Evolutionary conservation across 2,113 vertebrate species (phyloP).

Genomic region (Callocephalon fimbriatum): DNA sequence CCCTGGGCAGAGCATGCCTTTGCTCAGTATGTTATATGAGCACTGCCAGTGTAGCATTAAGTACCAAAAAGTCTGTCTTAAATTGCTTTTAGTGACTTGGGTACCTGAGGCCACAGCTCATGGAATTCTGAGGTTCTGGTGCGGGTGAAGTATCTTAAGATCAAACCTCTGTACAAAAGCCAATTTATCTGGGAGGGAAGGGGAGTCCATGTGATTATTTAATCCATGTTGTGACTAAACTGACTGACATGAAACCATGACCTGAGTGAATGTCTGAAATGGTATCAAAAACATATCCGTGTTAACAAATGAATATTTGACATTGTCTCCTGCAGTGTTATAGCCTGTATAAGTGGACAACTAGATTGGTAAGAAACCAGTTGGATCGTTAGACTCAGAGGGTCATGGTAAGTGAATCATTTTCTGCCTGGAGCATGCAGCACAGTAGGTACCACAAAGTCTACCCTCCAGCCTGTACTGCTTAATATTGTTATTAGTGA

Average conservation of each 20-base stretch:
- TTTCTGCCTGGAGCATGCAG: not conserved
- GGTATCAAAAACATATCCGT: accelerated
- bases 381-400: not conserved
- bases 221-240: not conserved
- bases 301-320: not conserved
- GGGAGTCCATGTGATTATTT: not conserved
- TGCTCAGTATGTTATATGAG: not conserved
- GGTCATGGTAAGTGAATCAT: not conserved
- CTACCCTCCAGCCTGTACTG: not conserved
- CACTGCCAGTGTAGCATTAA: not conserved
- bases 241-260: not conserved
- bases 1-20: not conserved
- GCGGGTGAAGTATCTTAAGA: not conserved
- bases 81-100: not conserved
- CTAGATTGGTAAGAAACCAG: not conserved
- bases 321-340: not conserved
- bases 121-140: not conserved
- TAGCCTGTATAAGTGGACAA: not conserved
- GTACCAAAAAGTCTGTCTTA: not conserved
- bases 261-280: not conserved
- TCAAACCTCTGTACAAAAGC: not conserved
- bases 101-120: not conserved
- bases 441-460: not conserved
- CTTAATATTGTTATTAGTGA: not conserved
- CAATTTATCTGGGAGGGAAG: not conserved